Conservation (phyloP, 2,113 vertebrate species). For the Oceanodroma tethys region DNA sequence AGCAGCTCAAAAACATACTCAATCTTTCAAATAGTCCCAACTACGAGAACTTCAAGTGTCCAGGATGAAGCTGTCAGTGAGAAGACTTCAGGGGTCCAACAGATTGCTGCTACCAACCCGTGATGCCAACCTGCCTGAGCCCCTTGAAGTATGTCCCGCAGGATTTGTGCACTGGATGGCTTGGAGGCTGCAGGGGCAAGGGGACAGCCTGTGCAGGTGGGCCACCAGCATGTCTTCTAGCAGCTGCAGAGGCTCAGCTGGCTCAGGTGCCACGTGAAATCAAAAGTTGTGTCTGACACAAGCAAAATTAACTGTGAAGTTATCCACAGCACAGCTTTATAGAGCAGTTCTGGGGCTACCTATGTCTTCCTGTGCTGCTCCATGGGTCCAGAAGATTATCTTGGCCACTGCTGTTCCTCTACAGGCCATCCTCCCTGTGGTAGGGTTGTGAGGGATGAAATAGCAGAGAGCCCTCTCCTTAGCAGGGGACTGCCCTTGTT, state of each 20-base stretch:
- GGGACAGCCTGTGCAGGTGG: not conserved
- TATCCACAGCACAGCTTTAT: not conserved
- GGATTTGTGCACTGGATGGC: rapidly evolving
- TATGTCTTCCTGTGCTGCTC: not conserved
- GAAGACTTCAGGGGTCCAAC: not conserved
- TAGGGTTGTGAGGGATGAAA: not conserved
- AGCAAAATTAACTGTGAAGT: not conserved
- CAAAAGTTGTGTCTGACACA: not conserved
- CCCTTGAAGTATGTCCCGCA: rapidly evolving
- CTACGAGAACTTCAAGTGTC: not conserved
- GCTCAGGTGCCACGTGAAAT: not conserved
- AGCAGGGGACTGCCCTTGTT: not conserved
- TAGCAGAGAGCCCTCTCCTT: not conserved
- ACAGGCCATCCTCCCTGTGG: not conserved
- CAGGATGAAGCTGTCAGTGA: not conserved
- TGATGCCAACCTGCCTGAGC: not conserved
- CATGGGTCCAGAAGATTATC: not conserved
- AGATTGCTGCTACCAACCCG: not conserved
- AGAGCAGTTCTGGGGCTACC: not conserved
- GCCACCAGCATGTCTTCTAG: not conserved
- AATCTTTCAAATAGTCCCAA: not conserved
- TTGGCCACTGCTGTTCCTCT: not conserved
- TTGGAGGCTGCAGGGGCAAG: not conserved
- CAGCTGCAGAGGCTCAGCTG: not conserved
- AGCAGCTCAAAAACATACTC: not conserved